Base-by-base conservation (phyloP, 2,888 invertebrate species). In the Epistrophella euchroma region DNA sequence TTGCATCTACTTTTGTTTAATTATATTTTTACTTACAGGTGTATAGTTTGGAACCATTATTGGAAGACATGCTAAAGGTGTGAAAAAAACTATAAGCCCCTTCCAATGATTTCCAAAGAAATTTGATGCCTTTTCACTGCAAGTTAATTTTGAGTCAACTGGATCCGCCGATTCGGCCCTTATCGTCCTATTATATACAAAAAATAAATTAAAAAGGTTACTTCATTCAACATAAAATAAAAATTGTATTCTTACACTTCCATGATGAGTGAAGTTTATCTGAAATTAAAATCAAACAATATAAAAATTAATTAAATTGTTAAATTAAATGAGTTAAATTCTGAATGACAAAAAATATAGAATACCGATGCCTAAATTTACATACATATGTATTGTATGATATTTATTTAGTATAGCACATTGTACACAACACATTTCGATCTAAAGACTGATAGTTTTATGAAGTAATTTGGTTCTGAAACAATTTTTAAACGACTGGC, bases 51-150 rank as follows among this genome's bases (percentile, higher is more conserved):
- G 56, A 7, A 96, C 91, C 80, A 96, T 94, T 80, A 96, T 93
- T 0, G 97, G 96, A 78, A 96, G 92, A 32, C 96, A 93, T 13
- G 95, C 75, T 5, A 97, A 88, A 0, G 97, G 97, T 89, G 95
- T 95, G 32, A 96, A 74, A 32, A 96, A 93, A 37, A 96, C 94
- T 74, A 97, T 93, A 0, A 96, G 89, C 2, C 96, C 95, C 90
- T 95, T 95, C 97, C 97, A 97, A 90, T 97, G 97, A 84, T 96
- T 93, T 43, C 93, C 91, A 6, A 95, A 89, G 90, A 95, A 95
- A 70, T 88, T 88, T 45, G 88, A 74, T 19, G 88, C 78, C 28
- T 88, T 88, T 7, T 86, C 88, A 0, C 88, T 43, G 28, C 77
- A 78, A 32, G 86, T 88, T 22, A 89, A 74, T 4, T 66, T 64